Conservation (phyloP, 1,140 invertebrate species). For the Drosophila carrolli region DNA sequence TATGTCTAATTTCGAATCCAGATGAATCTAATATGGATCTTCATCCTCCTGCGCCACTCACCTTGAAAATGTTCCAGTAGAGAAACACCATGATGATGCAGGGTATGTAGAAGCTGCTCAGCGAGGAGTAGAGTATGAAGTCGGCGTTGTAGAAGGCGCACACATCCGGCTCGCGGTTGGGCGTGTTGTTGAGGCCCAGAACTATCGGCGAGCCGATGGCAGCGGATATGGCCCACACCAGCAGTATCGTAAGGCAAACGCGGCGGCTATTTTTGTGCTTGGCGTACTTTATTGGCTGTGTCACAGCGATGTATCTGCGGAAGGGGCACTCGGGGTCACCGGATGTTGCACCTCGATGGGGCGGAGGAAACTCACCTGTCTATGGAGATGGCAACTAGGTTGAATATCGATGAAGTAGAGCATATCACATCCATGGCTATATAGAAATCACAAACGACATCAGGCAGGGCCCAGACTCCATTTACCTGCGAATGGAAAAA, state of each 20-base stretch:
- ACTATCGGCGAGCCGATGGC: constrained; percentile 99
- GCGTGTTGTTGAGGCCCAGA: constrained; percentile 96
- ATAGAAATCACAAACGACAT: constrained; percentile 98
- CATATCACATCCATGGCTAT: constrained; percentile 99
- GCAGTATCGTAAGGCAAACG: constrained; percentile 97
- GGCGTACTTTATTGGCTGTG: constrained; percentile 99
- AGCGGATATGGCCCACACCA: constrained; percentile 98
- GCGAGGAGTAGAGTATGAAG: constrained; percentile 98
- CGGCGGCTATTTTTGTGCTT: constrained; percentile 98
- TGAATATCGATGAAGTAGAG: constrained; percentile 99
- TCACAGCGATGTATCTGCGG: constrained; percentile 98
- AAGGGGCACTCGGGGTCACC: constrained; percentile 6
- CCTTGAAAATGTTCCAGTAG: constrained; percentile 99
- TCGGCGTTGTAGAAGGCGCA: constrained; percentile 99
- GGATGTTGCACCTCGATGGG: too few species aligned
- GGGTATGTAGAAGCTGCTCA: constrained; percentile 99
- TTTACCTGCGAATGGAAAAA: constrained; percentile 87
- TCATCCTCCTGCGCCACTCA: constrained; percentile 83
- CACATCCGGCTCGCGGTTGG: constrained; percentile 90
- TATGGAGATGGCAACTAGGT: constrained; percentile 98
- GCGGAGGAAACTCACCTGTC: constrained; percentile 92
- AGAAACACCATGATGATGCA: constrained; percentile 99
- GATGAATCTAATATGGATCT: too few species aligned
- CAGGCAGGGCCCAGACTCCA: constrained; percentile 94
- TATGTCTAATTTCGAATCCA: too few species aligned